phyloP scores from a whole-genome alignment of 2,113 vertebrate genomes.

The Eretmochelys imbricata region DNA sequence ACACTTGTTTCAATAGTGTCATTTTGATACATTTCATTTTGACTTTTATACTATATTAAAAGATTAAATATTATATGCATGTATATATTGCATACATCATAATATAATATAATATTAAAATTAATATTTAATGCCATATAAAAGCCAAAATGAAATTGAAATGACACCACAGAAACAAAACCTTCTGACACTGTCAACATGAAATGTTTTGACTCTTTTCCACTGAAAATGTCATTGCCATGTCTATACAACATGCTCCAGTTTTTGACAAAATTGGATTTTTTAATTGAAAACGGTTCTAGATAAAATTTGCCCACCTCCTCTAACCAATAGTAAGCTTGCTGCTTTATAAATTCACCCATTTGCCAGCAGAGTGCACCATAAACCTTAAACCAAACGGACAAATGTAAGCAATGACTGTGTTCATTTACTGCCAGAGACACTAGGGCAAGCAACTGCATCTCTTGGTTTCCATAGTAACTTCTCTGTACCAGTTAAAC shows the following conservation, averaged over 20 bases:
- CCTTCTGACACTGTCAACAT: not conserved
- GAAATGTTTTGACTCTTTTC: not conserved
- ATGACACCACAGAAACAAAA: not conserved
- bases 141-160: not conserved
- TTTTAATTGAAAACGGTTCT: constrained; percentile 15
- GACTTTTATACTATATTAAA: not conserved
- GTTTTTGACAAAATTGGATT: not conserved
- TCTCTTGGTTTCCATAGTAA: not conserved
- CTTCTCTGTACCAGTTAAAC: not conserved
- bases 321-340: not conserved
- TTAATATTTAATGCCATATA: not conserved
- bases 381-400: constrained; percentile 41
- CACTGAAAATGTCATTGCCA: not conserved
- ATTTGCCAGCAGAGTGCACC: constrained; percentile 69
- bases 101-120: not conserved
- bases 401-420: not conserved
- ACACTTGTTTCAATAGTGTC: not conserved
- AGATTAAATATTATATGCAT: not conserved
- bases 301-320: not conserved
- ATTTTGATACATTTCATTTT: not conserved
- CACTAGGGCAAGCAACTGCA: not conserved
- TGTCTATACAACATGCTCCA: not conserved
- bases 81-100: not conserved
- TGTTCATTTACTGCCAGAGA: not conserved
- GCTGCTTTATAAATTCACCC: constrained; percentile 3